These are phyloP conservation scores for Acromyrmex charruanus DNA, from an alignment of 1,140 invertebrate species.

Conservation along the genomic window DNA sequence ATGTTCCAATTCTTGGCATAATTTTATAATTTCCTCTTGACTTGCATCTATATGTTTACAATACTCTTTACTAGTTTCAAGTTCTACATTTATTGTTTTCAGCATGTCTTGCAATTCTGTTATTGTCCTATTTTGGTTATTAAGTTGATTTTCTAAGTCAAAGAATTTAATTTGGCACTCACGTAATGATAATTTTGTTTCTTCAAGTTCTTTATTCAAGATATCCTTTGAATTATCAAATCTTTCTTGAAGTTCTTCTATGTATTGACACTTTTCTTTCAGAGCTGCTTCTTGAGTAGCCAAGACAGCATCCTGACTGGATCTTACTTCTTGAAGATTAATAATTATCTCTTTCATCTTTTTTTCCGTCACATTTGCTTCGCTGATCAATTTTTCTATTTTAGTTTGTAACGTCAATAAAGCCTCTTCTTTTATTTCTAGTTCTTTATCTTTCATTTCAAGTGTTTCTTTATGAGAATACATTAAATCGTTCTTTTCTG, in stretches of 20 bases:
- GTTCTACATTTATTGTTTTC: slow-evolving; percentile 34
- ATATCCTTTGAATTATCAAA: slow-evolving; percentile 51
- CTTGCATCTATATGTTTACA: slow-evolving; percentile 31
- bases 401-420: slow-evolving; percentile 70
- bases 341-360: slow-evolving; percentile 80
- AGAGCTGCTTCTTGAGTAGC: slow-evolving; percentile 76
- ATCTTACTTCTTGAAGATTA: slow-evolving; percentile 77
- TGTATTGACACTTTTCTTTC: slow-evolving; percentile 70
- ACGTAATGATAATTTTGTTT: slow-evolving; percentile 40
- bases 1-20: slow-evolving; percentile 66
- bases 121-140: slow-evolving; percentile 46
- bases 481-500: slow-evolving; percentile 49
- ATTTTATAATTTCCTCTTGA: slow-evolving; percentile 56
- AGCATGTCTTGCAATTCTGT: slow-evolving; percentile 60
- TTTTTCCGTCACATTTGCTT: slow-evolving; percentile 75
- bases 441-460: slow-evolving; percentile 66
- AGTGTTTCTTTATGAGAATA: slow-evolving; percentile 51
- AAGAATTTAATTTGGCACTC: slow-evolving; percentile 53
- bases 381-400: slow-evolving; percentile 71
- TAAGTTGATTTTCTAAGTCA: slow-evolving; percentile 42
- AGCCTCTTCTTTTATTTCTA: slow-evolving; percentile 77
- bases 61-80: slow-evolving; percentile 41
- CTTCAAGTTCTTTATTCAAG: slow-evolving; percentile 60
- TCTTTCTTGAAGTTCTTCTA: slow-evolving; percentile 67
- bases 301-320: slow-evolving; percentile 76